phyloP scores from a whole-genome alignment of 2,113 vertebrate species.

The Connochaetes taurinus region DNA sequence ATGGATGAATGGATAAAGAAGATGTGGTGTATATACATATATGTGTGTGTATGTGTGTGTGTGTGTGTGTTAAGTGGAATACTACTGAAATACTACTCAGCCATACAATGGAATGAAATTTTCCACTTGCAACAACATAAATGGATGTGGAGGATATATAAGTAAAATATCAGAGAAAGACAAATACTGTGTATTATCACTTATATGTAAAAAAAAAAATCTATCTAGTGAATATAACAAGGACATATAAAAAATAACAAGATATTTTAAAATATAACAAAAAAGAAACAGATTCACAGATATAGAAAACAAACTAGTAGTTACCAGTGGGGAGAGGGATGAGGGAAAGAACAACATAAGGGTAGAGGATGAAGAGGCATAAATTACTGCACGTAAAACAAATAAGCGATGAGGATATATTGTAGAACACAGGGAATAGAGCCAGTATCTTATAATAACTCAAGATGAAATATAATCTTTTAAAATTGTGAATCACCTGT shows the following conservation, averaged over 20 bases:
- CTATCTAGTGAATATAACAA: neutral
- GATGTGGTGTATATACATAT: fast-evolving
- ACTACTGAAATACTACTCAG: neutral
- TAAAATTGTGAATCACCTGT: neutral
- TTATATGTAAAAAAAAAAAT: neutral
- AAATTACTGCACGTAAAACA: neutral
- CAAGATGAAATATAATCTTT: neutral
- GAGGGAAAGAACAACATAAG: neutral
- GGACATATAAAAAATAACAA: neutral
- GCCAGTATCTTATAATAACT: neutral
- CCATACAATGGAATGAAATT: neutral
- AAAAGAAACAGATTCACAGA: neutral
- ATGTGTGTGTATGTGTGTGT: no score
- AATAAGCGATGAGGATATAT: neutral
- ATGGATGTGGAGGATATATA: neutral
- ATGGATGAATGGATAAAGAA: neutral
- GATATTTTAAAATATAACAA: neutral
- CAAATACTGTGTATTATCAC: neutral
- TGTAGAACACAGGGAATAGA: neutral
- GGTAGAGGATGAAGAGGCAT: neutral
- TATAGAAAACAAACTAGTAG: neutral
- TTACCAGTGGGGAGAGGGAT: neutral
- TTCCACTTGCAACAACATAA: neutral
- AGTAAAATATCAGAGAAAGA: neutral
- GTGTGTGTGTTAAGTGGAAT: neutral